Evolutionary conservation across 2,888 invertebrate genomes (phyloP).

Genomic region (Eucera pruinosa): DNA sequence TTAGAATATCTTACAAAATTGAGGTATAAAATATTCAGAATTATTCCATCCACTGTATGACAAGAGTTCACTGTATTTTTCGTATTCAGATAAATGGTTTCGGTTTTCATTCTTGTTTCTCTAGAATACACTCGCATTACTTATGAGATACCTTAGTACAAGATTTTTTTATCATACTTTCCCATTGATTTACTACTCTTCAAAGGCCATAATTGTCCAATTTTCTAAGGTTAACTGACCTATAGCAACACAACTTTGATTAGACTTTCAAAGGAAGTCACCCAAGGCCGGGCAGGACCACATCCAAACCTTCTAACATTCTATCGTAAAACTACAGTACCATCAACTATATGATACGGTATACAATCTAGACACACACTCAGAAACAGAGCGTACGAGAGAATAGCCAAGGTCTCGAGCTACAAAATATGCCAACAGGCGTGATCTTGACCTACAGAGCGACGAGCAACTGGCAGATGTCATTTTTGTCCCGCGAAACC

Average conservation of each 20-base stretch:
- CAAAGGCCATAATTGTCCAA: no score
- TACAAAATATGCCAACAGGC: slow-evolving; percentile 66
- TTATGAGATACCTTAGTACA: no score
- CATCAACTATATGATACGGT: no score
- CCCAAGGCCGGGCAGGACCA: slow-evolving; percentile 35
- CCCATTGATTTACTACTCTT: no score
- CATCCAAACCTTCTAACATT: slow-evolving; percentile 42
- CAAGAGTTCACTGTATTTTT: no score
- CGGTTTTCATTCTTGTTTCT: no score
- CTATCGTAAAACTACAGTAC: slow-evolving; percentile 12
- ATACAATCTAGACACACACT: slow-evolving; percentile 49
- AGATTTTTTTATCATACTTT: no score
- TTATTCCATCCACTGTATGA: no score
- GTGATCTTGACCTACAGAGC: slow-evolving; percentile 71
- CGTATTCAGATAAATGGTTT: no score
- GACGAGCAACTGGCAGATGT: slow-evolving; percentile 49
- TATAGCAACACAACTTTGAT: slow-evolving; percentile 24
- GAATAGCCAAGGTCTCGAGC: slow-evolving; percentile 66
- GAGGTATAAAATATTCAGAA: no score
- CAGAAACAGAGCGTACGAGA: neutral
- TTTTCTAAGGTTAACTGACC: slow-evolving; percentile 39
- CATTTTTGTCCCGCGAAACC: slow-evolving; percentile 52
- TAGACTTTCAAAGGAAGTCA: slow-evolving; percentile 15
- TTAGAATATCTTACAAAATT: no score
- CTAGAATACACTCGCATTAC: no score